Conservation (phyloP, 2,113 vertebrate genomes). For the Athene noctua region DNA sequence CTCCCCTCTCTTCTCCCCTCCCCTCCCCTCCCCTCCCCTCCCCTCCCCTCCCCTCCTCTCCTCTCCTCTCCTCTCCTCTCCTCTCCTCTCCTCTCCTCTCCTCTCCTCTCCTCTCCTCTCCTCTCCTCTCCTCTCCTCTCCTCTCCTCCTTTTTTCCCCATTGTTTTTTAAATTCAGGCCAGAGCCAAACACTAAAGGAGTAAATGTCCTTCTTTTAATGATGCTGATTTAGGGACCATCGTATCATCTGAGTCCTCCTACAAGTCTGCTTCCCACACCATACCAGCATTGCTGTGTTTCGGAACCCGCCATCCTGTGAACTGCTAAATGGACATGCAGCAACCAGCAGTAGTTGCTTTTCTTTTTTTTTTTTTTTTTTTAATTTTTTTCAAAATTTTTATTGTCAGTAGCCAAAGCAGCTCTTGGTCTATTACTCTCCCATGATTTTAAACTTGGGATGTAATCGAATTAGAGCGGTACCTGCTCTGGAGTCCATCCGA, state of each 20-base stretch:
- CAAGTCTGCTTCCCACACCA: constrained; percentile 35
- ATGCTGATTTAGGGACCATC: not conserved
- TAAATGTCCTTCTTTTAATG: not conserved
- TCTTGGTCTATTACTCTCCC: not conserved
- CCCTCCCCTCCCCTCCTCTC: rapidly evolving
- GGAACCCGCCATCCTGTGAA: not conserved
- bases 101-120: too few relatives aligned
- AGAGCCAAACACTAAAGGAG: not conserved
- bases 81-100: too few relatives aligned
- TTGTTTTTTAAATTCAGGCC: not conserved
- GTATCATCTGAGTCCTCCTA: not conserved
- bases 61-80: rapidly evolving
- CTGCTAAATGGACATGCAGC: not conserved
- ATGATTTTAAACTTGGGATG: not conserved
- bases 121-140: not conserved
- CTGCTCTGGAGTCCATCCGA: not conserved
- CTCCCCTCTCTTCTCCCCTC: too few relatives aligned
- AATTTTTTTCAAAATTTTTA: not conserved
- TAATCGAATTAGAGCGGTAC: not conserved
- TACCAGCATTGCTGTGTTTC: constrained; percentile 14
- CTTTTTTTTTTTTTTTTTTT: not conserved
- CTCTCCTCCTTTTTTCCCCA: not conserved
- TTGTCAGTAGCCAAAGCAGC: not conserved
- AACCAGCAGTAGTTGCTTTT: not conserved
- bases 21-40: too few relatives aligned